phyloP scores from a whole-genome alignment of 2,888 invertebrate species.

The Oxystoma pomonae region DNA sequence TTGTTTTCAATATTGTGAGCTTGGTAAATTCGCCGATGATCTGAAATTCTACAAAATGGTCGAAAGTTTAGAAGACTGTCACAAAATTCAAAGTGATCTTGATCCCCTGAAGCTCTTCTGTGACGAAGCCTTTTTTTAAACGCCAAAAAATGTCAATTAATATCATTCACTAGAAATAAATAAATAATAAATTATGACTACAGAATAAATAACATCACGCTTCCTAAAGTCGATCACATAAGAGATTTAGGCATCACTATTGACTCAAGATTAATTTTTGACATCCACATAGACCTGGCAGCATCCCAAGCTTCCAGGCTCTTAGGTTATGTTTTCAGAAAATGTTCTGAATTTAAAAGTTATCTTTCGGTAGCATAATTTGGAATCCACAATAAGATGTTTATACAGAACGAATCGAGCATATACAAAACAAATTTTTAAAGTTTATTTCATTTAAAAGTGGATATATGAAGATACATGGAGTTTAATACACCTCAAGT shows the following conservation, averaged over 20 bases:
- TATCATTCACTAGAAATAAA: not conserved
- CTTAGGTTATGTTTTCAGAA: not conserved
- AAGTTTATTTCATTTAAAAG: too few relatives aligned
- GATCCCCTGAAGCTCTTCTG: too few relatives aligned
- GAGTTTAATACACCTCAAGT: too few relatives aligned
- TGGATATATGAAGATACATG: not conserved
- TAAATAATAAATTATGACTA: not conserved
- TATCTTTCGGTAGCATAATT: too few relatives aligned
- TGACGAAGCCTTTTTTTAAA: too few relatives aligned
- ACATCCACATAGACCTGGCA: not conserved
- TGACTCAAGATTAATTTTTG: too few relatives aligned
- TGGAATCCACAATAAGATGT: not conserved
- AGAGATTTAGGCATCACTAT: too few relatives aligned
- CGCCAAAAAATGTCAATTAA: not conserved
- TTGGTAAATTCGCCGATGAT: slow-evolving; percentile 10
- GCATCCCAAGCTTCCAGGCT: not conserved
- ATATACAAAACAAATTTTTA: too few relatives aligned
- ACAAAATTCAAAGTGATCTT: not conserved
- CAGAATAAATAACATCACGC: not conserved
- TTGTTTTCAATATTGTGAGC: not conserved
- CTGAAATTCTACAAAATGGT: not conserved
- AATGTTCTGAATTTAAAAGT: not conserved
- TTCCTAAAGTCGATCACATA: not conserved
- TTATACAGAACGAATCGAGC: not conserved
- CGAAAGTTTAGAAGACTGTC: not conserved